Conservation (phyloP, 37 sponge, comb jelly and placozoan species). For the Diacarnus erythraeanus region DNA sequence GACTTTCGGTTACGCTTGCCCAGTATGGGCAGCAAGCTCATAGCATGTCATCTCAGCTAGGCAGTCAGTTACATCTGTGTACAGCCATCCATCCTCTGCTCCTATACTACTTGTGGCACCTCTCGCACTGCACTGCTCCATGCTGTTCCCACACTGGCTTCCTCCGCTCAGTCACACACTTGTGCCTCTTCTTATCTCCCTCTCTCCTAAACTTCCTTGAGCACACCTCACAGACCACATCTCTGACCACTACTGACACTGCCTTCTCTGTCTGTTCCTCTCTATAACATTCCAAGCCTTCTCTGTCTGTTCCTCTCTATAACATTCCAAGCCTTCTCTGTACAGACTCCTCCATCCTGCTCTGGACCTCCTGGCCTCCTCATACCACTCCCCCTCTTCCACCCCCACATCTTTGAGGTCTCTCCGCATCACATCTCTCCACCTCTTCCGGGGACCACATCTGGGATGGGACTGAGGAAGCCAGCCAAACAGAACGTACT, state of each 20-base stretch:
- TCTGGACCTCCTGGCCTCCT: not conserved
- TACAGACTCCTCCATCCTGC: not conserved
- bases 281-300: no score
- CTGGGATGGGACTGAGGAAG: slow-evolving; percentile 1
- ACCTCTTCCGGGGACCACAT: slow-evolving; percentile 5
- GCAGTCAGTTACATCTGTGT: not conserved
- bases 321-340: not conserved
- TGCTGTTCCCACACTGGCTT: slow-evolving; percentile 23
- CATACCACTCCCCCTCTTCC: not conserved
- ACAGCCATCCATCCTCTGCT: slow-evolving; percentile 6
- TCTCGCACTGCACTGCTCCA: slow-evolving; percentile 17
- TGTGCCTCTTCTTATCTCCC: slow-evolving; percentile 1
- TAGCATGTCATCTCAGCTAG: no score
- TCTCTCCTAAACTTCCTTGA: not conserved
- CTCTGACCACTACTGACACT: not conserved
- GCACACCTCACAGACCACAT: not conserved
- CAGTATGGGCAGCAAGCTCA: no score
- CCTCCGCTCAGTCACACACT: slow-evolving; percentile 3
- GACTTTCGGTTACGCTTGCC: no score
- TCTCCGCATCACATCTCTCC: not conserved
- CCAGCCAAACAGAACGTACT: not conserved
- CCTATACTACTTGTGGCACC: not conserved
- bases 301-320: not conserved
- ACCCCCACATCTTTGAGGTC: not conserved
- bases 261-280: no score